Evolutionary conservation across 2,797 vertebrate genomes (phyloP).

Genomic region (Graptemys geographica): DNA sequence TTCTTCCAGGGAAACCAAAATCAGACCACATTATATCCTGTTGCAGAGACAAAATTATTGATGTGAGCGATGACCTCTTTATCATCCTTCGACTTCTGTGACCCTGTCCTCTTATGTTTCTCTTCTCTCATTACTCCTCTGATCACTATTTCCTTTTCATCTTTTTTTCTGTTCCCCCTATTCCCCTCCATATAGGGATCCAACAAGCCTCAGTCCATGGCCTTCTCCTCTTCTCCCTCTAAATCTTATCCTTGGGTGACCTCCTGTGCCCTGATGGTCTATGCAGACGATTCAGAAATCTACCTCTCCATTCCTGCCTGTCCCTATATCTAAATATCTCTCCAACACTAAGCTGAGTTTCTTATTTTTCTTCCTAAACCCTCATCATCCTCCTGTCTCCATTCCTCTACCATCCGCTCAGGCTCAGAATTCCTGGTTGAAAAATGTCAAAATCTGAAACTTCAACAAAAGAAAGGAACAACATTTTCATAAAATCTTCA

Average conservation of each 20-base stretch:
- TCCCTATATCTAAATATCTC: neutral
- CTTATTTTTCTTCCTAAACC: neutral
- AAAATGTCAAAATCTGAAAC: neutral
- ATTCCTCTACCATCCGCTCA: neutral
- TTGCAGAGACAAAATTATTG: constrained; percentile 53
- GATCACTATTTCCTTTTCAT: neutral
- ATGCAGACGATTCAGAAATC: neutral
- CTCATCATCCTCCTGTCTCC: neutral
- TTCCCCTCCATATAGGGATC: neutral
- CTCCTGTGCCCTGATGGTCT: neutral
- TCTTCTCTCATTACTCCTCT: neutral
- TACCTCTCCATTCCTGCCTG: neutral
- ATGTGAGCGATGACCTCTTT: neutral
- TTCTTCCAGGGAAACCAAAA: constrained; percentile 93
- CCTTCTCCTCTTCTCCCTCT: neutral
- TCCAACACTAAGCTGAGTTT: neutral
- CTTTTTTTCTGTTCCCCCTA: neutral
- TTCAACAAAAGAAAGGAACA: neutral
- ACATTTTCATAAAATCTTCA: neutral
- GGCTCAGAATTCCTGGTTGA: neutral
- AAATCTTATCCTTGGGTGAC: neutral
- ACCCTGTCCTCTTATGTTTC: neutral
- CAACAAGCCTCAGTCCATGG: neutral
- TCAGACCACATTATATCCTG: constrained; percentile 93
- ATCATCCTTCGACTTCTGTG: neutral